These are phyloP conservation scores for Dendropsophus ebraccatus DNA, from an alignment of 2,113 vertebrate species.

Conservation along the genomic window DNA sequence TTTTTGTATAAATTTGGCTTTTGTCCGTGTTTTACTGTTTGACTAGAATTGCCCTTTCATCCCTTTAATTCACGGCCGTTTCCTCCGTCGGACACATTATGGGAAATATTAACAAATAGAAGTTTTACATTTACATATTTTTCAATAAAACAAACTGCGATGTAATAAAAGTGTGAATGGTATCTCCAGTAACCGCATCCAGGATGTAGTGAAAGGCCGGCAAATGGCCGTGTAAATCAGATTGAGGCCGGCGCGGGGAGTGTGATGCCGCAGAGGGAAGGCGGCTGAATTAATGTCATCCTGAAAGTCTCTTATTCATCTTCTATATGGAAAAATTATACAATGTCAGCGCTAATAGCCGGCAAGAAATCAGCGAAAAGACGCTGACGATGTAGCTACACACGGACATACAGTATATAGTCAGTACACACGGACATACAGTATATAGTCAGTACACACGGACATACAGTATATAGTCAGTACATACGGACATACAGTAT, in stretches of 20 bases:
- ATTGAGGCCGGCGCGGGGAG: background rate
- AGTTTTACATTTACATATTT: constrained; percentile 23
- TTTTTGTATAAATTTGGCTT: background rate
- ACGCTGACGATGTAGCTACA: too few relatives aligned
- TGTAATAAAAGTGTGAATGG: background rate
- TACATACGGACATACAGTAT: too few relatives aligned
- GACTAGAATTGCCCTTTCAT: background rate
- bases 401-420: too few relatives aligned
- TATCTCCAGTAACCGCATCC: background rate
- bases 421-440: too few relatives aligned
- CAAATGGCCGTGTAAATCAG: background rate
- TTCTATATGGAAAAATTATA: background rate
- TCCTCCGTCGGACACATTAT: background rate
- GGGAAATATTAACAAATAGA: constrained; percentile 6
- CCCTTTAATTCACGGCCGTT: background rate
- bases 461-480: too few relatives aligned
- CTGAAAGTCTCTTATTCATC: background rate
- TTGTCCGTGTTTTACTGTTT: background rate
- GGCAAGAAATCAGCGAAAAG: background rate
- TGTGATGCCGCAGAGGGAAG: background rate
- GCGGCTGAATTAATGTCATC: background rate
- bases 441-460: too few relatives aligned
- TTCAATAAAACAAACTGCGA: constrained; percentile 17
- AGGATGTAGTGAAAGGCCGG: constrained; percentile 1
- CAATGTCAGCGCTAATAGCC: background rate